Percentiles rank a stretch among this genome's conserved stretches.
phyloP scores from a whole-genome alignment of 2,888 invertebrate genomes.

The Heliconius aoede region DNA sequence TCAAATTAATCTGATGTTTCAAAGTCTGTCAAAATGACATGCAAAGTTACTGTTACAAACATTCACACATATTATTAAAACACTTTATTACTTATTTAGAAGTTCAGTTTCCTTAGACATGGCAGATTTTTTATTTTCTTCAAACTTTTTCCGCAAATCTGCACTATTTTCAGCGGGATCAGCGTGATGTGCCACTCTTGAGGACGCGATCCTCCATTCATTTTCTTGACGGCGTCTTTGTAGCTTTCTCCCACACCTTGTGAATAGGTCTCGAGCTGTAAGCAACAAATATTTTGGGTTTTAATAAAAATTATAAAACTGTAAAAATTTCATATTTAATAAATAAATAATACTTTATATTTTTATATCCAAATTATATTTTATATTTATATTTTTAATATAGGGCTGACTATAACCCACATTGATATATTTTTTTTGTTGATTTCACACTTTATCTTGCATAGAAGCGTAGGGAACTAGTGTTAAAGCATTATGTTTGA shows the following conservation, averaged over 20 bases:
- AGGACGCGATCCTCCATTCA: conserved; percentile 84
- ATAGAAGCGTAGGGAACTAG: no score
- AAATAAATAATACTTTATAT: no score
- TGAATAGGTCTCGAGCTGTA: conserved; percentile 86
- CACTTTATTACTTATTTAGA: conserved; percentile 76
- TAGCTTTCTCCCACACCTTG: conserved; percentile 85
- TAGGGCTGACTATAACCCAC: no score
- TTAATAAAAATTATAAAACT: not conserved
- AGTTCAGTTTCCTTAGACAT: conserved; percentile 79
- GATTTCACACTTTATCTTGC: no score
- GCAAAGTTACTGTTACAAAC: no score
- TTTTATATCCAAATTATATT: no score
- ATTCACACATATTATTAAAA: not conserved
- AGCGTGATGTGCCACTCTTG: conserved; percentile 74
- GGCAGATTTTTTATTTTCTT: conserved; percentile 81
- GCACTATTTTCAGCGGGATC: conserved; percentile 85
- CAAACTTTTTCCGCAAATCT: conserved; percentile 80
- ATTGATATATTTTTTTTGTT: no score
- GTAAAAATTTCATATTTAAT: no score
- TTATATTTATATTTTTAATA: no score
- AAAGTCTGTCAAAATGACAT: no score
- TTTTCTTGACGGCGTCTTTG: conserved; percentile 86
- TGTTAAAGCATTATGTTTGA: no score
- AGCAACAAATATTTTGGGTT: not conserved
- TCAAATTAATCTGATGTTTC: no score